phyloP scores from a whole-genome alignment of 2,797 vertebrate genomes.

The Diplodus sargus region DNA sequence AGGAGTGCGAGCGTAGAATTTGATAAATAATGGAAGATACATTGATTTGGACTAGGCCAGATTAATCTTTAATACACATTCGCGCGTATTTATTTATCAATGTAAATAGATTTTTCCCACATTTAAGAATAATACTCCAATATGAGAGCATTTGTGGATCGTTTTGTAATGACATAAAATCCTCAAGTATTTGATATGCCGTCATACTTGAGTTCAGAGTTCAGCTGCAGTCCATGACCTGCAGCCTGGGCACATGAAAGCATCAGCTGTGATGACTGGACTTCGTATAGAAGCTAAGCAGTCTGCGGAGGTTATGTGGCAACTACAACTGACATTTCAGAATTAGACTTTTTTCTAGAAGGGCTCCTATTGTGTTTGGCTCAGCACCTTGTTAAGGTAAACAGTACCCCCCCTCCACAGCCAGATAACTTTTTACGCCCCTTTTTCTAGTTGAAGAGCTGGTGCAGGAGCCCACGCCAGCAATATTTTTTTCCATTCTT shows the following conservation, averaged over 20 bases:
- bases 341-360: slow-evolving; percentile 14
- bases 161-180: neutral
- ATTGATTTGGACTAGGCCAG: neutral
- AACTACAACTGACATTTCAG: slow-evolving; percentile 13
- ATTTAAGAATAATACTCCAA: neutral
- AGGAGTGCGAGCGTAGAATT: neutral
- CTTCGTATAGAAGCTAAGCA: slow-evolving; percentile 25
- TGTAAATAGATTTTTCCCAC: neutral
- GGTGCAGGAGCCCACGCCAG: slow-evolving; percentile 28
- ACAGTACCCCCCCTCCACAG: slow-evolving; percentile 24
- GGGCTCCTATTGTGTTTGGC: slow-evolving; percentile 26
- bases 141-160: neutral
- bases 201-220: slow-evolving; percentile 17
- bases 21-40: neutral
- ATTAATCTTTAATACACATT: neutral
- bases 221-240: neutral
- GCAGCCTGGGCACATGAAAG: slow-evolving; percentile 22
- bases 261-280: slow-evolving; percentile 9
- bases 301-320: slow-evolving; percentile 9
- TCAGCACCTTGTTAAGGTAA: slow-evolving; percentile 42
- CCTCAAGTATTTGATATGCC: neutral
- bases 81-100: neutral
- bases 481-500: slow-evolving; percentile 51
- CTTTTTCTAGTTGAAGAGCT: slow-evolving; percentile 31
- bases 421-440: slow-evolving; percentile 40